Evolutionary conservation across 1,140 invertebrate species (phyloP).

Genomic region (Centruroides sculpturatus): DNA sequence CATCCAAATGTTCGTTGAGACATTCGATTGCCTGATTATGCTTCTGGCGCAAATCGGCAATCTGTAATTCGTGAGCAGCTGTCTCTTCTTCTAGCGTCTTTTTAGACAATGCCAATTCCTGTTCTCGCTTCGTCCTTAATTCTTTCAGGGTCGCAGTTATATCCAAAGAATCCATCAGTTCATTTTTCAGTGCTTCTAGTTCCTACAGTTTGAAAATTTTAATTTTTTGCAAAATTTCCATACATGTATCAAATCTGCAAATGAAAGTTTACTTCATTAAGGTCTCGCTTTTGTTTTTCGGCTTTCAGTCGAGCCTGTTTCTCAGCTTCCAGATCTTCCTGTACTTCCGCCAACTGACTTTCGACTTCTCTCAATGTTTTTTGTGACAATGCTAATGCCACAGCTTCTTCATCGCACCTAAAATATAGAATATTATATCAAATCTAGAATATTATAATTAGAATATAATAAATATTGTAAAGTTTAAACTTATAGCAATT

Average conservation of each 20-base stretch:
- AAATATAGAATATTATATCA: too few relatives aligned
- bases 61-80: conserved; percentile 56
- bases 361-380: conserved; percentile 83
- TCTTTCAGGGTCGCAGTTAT: conserved; percentile 88
- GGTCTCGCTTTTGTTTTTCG: conserved; percentile 82
- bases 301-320: conserved; percentile 79
- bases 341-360: conserved; percentile 53
- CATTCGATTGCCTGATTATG: conserved; percentile 70
- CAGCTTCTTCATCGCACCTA: conserved; percentile 80
- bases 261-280: conserved; percentile 52
- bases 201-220: conserved; percentile 35
- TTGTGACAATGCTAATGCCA: conserved; percentile 61
- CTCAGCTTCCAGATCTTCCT: conserved; percentile 91
- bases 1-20: conserved; percentile 79
- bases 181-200: conserved; percentile 89
- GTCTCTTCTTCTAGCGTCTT: conserved; percentile 79
- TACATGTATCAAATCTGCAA: not conserved
- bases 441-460: too few relatives aligned
- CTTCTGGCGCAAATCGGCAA: conserved; percentile 80
- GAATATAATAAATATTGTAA: too few relatives aligned
- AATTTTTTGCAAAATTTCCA: not conserved
- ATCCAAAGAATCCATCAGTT: conserved; percentile 86
- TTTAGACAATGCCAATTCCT: conserved; percentile 82
- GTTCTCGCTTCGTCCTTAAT: conserved; percentile 81
- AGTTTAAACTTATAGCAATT: too few relatives aligned